Conservation (phyloP, 2,888 invertebrate species). For the Meteorus colon region DNA sequence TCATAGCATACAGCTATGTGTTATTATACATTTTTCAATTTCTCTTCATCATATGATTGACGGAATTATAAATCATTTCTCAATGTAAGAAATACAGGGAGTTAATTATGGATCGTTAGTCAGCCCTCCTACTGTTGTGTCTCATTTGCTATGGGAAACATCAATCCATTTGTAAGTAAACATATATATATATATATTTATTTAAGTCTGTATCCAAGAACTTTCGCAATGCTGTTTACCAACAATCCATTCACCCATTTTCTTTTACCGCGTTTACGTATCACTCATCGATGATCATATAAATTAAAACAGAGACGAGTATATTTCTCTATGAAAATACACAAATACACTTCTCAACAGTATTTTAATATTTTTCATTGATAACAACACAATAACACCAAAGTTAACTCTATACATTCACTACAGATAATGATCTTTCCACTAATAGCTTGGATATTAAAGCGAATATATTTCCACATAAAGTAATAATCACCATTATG, state of each 20-base stretch:
- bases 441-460: too few species aligned
- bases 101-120: slow-evolving; percentile 43
- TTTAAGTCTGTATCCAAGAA: not conserved
- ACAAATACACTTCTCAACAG: not conserved
- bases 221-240: not conserved
- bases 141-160: slow-evolving; percentile 21
- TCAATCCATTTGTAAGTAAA: not conserved
- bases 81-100: slow-evolving; percentile 32
- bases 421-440: too few species aligned
- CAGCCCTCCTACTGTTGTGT: slow-evolving; percentile 45
- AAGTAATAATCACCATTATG: not conserved
- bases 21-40: slow-evolving; percentile 3
- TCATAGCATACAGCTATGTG: too few species aligned
- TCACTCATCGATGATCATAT: slow-evolving; percentile 37
- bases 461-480: too few species aligned
- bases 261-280: slow-evolving; percentile 37
- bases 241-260: slow-evolving; percentile 19
- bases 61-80: slow-evolving; percentile 35
- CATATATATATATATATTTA: not conserved
- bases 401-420: too few species aligned
- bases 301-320: not conserved
- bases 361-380: too few species aligned
- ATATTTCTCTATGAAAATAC: slow-evolving; percentile 10
- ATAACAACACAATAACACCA: too few species aligned
- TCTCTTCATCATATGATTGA: slow-evolving; percentile 31